Percentiles rank a stretch among this genome's conserved stretches.
phyloP scores from a whole-genome alignment of 2,888 invertebrate genomes.

The Deroplatys truncata region DNA sequence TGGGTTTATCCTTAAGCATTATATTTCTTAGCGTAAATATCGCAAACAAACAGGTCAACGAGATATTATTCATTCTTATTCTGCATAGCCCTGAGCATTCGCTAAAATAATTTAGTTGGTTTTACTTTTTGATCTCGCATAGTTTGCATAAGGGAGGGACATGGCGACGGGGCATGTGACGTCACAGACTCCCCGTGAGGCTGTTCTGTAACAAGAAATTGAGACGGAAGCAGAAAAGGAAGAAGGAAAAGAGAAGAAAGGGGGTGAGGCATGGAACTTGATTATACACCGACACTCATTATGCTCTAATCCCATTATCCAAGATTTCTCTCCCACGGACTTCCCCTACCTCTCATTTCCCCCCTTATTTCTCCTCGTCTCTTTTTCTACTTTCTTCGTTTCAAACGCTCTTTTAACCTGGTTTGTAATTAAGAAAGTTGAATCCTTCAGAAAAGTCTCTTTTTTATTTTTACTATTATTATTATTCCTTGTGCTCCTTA shows the following conservation, averaged over 20 bases:
- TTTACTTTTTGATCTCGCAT: not conserved
- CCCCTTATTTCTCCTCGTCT: not conserved
- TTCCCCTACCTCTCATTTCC: not conserved
- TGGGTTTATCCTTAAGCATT: no score
- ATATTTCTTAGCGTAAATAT: no score
- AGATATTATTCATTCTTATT: no score
- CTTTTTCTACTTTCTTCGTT: not conserved
- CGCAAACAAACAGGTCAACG: no score
- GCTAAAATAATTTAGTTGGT: not conserved
- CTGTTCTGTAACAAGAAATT: not conserved
- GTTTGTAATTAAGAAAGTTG: constrained; percentile 27
- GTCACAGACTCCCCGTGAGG: not conserved
- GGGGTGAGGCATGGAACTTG: constrained; percentile 12
- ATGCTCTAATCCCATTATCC: constrained; percentile 25
- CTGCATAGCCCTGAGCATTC: no score
- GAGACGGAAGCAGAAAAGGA: not conserved
- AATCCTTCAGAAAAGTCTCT: not conserved
- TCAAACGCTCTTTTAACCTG: constrained; percentile 8
- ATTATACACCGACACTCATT: constrained; percentile 26
- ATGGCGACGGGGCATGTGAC: not conserved
- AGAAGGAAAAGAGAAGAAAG: not conserved
- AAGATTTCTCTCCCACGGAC: not conserved
- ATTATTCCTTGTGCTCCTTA: not conserved
- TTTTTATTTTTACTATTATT: not conserved
- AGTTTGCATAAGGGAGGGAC: not conserved